Evolutionary conservation across 2,797 vertebrate species (phyloP).

Genomic region (Leptodactylus fallax): DNA sequence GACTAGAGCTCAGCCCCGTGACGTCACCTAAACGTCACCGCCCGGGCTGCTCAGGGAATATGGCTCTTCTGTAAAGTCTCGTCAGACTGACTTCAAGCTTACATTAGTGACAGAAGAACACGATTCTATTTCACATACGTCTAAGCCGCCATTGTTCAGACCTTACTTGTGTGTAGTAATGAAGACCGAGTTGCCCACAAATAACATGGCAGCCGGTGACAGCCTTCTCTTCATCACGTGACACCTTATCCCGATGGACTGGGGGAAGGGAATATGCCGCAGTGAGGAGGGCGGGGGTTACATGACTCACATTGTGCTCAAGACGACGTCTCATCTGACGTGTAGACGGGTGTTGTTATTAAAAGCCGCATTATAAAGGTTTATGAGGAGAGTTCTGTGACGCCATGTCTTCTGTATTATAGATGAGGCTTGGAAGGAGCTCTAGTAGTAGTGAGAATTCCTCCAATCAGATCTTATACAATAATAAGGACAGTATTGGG

Average conservation of each 20-base stretch:
- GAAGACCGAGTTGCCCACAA: background rate
- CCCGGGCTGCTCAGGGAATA: background rate
- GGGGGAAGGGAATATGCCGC: slow-evolving; percentile 39
- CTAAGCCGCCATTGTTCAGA: background rate
- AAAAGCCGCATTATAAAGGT: too few relatives aligned
- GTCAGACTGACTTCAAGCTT: background rate
- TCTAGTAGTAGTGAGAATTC: too few relatives aligned
- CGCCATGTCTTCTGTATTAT: background rate
- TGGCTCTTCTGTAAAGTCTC: too few relatives aligned
- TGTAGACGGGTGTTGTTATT: background rate
- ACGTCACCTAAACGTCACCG: slow-evolving; percentile 32
- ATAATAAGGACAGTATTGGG: too few relatives aligned
- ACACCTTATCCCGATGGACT: background rate
- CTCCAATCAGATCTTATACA: too few relatives aligned
- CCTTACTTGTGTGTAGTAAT: background rate
- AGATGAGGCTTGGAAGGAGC: too few relatives aligned
- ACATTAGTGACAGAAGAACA: background rate
- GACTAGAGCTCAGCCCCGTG: background rate
- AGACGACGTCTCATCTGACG: background rate
- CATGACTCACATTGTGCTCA: background rate
- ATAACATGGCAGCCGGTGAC: slow-evolving; percentile 9
- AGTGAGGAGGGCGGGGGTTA: slow-evolving; percentile 45
- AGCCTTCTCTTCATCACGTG: background rate
- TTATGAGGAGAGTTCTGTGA: background rate
- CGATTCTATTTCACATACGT: background rate